Conservation (phyloP, 2,888 invertebrate genomes). For the Calameuta idolon region DNA sequence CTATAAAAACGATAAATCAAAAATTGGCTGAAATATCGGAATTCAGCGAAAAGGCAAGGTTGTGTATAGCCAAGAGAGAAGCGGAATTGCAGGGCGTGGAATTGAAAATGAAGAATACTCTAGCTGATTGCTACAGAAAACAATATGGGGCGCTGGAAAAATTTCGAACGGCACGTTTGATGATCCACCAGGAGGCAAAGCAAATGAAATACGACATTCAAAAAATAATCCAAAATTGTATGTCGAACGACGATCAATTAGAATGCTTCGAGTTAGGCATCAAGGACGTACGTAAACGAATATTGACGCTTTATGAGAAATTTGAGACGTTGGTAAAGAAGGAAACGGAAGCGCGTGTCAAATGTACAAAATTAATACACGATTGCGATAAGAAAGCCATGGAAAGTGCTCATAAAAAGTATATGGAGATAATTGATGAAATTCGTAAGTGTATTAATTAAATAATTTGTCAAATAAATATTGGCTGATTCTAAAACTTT, state of each 20-base stretch:
- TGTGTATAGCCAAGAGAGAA: constrained; percentile 32
- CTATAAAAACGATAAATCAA: not conserved
- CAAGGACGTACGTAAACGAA: not conserved
- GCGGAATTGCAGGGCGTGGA: constrained; percentile 29
- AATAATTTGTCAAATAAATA: not conserved
- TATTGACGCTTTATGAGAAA: constrained; percentile 18
- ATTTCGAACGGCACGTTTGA: constrained; percentile 34
- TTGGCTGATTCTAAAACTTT: not conserved
- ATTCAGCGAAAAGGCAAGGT: constrained; percentile 31
- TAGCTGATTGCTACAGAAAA: constrained; percentile 42
- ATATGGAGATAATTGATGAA: constrained; percentile 30
- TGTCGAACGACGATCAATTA: constrained; percentile 28
- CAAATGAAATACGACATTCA: constrained; percentile 38
- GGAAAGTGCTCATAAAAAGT: constrained; percentile 28
- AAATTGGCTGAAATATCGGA: constrained; percentile 34
- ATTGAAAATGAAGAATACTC: constrained; percentile 32
- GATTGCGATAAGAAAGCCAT: constrained; percentile 37
- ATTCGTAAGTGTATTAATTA: constrained; percentile 9
- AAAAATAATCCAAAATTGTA: constrained; percentile 34
- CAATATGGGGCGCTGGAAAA: constrained; percentile 32
- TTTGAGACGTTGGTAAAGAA: constrained; percentile 33
- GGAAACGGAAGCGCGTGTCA: constrained; percentile 29
- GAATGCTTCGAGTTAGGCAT: constrained; percentile 24
- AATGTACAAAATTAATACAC: constrained; percentile 27
- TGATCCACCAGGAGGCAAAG: constrained; percentile 38